Evolutionary conservation across 2,113 vertebrate genomes (phyloP).

Genomic region (Cyprinodon brontotheroides): DNA sequence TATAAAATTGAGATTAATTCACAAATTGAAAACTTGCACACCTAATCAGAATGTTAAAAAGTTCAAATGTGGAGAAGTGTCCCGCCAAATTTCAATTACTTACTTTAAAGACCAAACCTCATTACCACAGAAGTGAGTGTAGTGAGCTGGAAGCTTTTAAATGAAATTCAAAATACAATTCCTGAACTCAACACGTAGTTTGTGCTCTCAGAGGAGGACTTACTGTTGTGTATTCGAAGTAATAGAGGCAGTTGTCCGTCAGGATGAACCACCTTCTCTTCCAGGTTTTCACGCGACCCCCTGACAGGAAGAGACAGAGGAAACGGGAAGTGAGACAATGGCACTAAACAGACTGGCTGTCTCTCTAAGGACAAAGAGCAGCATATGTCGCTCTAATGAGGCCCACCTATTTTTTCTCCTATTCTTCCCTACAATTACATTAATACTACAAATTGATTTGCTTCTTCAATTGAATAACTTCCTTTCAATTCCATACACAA

Average conservation of each 20-base stretch:
- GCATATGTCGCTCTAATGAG: constrained; percentile 23
- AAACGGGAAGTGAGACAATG: constrained; percentile 58
- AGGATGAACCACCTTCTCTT: constrained; percentile 95
- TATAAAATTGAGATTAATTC: too few species aligned
- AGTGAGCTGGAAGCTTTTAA: not conserved
- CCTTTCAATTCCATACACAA: constrained; percentile 2
- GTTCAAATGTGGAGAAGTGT: not conserved
- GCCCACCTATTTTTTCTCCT: not conserved
- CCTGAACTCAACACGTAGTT: not conserved
- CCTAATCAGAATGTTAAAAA: not conserved
- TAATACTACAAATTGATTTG: not conserved
- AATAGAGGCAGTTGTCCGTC: constrained; percentile 96
- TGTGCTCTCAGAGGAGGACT: constrained; percentile 63
- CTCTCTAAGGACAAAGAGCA: constrained; percentile 50
- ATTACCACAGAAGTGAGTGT: not conserved
- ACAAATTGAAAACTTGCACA: too few species aligned
- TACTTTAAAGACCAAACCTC: not conserved
- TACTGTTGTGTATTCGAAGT: constrained; percentile 96
- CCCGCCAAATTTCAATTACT: not conserved
- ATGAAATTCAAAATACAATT: not conserved
- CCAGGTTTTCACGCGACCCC: constrained; percentile 92
- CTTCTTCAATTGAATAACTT: constrained; percentile 29
- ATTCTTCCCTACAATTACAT: not conserved
- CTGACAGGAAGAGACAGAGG: constrained; percentile 67
- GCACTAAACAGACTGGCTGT: constrained; percentile 50